These are phyloP conservation scores for Actinemys pallida DNA, from an alignment of 2,113 vertebrate species.

Conservation along the genomic window DNA sequence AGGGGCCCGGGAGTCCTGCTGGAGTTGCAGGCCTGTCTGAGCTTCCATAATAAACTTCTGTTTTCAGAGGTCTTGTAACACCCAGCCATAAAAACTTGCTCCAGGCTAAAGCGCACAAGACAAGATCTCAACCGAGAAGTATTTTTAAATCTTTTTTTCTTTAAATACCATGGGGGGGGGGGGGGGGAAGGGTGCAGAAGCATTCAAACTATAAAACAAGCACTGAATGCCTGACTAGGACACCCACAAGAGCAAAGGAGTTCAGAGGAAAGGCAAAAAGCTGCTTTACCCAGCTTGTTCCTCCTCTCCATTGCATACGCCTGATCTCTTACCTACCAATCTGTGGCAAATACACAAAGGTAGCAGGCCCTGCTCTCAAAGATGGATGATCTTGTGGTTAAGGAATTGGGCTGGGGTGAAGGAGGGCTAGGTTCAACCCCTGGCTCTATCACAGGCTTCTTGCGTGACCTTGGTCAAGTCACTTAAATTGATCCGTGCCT, in stretches of 20 bases:
- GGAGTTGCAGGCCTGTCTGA: background rate
- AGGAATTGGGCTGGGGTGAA: background rate
- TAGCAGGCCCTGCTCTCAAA: no score
- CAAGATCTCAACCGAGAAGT: background rate
- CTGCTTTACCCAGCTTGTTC: background rate
- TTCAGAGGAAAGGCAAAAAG: background rate
- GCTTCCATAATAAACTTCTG: background rate
- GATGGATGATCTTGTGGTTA: background rate
- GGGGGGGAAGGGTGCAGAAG: background rate
- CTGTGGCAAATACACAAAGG: background rate
- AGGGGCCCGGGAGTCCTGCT: background rate
- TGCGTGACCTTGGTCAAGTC: background rate
- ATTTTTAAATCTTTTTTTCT: background rate
- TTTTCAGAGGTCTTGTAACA: background rate
- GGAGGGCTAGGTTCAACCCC: background rate
- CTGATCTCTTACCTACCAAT: background rate
- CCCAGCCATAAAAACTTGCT: background rate
- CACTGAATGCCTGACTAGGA: background rate
- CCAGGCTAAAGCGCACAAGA: background rate
- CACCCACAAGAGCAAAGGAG: background rate
- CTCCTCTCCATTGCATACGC: background rate
- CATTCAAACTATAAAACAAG: background rate
- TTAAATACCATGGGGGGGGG: background rate
- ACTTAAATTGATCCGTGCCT: constrained; percentile 4
- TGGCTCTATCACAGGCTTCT: background rate